Evolutionary conservation across 2,797 vertebrate genomes (phyloP), one percentile per base, ranked within the genome.

Genomic region (Myripristis jacobus): DNA sequence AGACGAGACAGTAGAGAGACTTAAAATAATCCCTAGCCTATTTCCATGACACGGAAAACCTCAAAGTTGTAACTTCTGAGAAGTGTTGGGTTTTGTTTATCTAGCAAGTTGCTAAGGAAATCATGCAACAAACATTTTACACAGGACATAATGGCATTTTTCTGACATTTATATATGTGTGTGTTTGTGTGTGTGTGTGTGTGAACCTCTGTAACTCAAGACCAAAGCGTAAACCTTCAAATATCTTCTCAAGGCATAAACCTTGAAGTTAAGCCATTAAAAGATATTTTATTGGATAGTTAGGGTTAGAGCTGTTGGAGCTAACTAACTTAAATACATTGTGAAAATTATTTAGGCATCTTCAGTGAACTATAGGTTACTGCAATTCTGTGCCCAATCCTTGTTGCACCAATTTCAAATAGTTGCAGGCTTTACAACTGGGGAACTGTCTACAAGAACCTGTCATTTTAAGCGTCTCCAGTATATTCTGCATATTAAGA

Each of bases 401-500:
- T n/a, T 43, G 36, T 19, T 59, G 41, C 41, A 0, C 38, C 27
- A 10, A 51, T 5, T 50, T 22, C 5, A 47, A 72, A 25, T 56
- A 63, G 66, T 50, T 31, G 34, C 9, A 44, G 52, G 50, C 34
- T 66, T 60, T 71, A 50, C 15, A 56, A 16, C 16, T 21, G n/a
- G 44, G 36, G 19, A 60, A 66, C 69, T 70, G 22, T 60, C 58
- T 4, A 2, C 51, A 29, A 62, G 21, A 19, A 24, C 4, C 29
- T 65, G 43, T 55, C 13, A 64, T 27, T 76, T 66, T 60, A 21
- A 22, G 10, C 9, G 70, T 65, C 24, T 7, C 25, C 13, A 24
- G 31, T 13, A 22, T 54, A 51, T 59, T 79, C 31, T 18, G 56
- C 27, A 57, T 27, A 58, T 19, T 24, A 53, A 59, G 60, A 84